These are phyloP conservation scores for Laticauda laticaudata DNA, from an alignment of 2,113 vertebrate species.

Conservation along the genomic window DNA sequence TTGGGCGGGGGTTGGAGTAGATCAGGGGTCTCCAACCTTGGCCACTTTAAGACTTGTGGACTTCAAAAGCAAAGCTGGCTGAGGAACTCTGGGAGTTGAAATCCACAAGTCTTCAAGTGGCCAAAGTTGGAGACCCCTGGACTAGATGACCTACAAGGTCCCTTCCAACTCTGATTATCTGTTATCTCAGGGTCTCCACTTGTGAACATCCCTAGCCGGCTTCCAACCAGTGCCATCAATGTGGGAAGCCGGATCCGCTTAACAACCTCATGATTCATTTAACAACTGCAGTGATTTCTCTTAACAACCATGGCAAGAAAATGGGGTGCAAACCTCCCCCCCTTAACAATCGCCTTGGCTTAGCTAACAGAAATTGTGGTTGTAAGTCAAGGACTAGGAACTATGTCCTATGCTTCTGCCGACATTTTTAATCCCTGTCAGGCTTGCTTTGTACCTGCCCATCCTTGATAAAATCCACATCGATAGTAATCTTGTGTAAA, in stretches of 20 bases:
- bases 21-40: too few relatives aligned
- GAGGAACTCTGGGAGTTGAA: too few relatives aligned
- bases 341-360: not conserved
- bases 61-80: too few relatives aligned
- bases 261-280: not conserved
- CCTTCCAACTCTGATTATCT: too few relatives aligned
- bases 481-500: conserved; percentile 81
- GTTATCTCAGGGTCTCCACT: not conserved
- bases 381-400: not conserved
- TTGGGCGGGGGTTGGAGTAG: too few relatives aligned
- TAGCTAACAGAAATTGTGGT: not conserved
- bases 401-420: not conserved
- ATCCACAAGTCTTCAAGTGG: too few relatives aligned
- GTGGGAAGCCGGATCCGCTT: not conserved
- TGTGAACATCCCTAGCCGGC: not conserved
- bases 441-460: conserved; percentile 72
- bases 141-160: too few relatives aligned
- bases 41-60: too few relatives aligned
- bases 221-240: not conserved
- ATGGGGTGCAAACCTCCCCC: not conserved
- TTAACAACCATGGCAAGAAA: not conserved
- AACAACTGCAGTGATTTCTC: not conserved
- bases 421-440: fast-evolving
- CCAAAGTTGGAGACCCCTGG: too few relatives aligned
- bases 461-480: conserved; percentile 79